Percentiles rank a stretch among this genome's conserved stretches.
Evolutionary conservation across 2,888 invertebrate genomes (phyloP).

Genomic region (Ecdyonurus torrentis): DNA sequence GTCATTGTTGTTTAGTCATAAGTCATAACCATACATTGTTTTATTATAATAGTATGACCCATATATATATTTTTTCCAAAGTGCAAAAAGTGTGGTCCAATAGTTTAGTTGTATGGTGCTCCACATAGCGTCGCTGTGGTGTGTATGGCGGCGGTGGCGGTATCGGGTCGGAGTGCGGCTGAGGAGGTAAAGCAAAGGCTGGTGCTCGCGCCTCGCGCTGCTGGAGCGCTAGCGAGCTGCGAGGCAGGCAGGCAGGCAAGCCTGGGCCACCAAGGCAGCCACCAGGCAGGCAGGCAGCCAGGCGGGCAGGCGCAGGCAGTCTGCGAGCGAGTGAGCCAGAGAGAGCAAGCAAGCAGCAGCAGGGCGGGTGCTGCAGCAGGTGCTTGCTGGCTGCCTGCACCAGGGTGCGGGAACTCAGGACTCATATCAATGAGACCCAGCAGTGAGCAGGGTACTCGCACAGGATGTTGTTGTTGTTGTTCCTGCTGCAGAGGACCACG

Average conservation of each 20-base stretch:
- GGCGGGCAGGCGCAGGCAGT: background rate
- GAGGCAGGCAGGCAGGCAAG: background rate
- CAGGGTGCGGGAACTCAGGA: too few relatives aligned
- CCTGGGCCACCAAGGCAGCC: background rate
- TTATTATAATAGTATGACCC: background rate
- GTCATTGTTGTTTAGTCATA: background rate
- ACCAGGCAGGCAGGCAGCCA: background rate
- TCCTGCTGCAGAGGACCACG: background rate
- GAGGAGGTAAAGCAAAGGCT: background rate
- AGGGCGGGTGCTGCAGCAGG: background rate
- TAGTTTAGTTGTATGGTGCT: background rate
- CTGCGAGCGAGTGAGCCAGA: background rate
- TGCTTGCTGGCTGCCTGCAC: too few relatives aligned
- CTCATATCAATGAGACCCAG: background rate
- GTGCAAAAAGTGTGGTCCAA: background rate
- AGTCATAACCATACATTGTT: background rate
- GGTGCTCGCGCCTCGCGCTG: background rate
- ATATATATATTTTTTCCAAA: too few relatives aligned
- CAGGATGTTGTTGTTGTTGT: background rate
- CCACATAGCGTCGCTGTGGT: background rate
- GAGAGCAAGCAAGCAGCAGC: background rate
- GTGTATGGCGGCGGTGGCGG: background rate
- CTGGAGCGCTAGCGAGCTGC: background rate
- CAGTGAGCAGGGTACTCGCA: background rate
- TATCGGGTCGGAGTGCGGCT: background rate